phyloP scores from a whole-genome alignment of 1,140 invertebrate species.

The Drosophila saltans region DNA sequence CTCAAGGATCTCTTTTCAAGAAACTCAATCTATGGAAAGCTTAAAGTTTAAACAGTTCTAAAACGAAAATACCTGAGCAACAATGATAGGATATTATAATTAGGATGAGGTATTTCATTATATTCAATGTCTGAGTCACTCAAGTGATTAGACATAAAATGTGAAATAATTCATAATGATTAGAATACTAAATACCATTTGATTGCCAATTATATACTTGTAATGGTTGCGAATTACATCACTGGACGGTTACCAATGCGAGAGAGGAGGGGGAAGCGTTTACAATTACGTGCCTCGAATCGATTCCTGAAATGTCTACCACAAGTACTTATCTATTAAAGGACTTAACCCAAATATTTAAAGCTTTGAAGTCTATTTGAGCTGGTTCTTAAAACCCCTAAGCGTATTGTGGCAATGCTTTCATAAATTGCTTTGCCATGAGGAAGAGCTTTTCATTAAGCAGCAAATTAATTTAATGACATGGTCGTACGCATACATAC shows the following conservation, averaged over 20 bases:
- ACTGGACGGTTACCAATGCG: too few species aligned
- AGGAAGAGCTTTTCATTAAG: constrained; percentile 54
- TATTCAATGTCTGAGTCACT: too few species aligned
- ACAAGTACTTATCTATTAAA: neutral
- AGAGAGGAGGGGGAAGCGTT: neutral
- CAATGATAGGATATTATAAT: too few species aligned
- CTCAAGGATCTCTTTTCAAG: constrained; percentile 9
- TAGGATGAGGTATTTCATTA: too few species aligned
- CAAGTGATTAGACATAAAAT: too few species aligned
- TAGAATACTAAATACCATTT: too few species aligned
- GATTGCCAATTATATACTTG: too few species aligned
- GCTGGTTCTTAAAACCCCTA: constrained; percentile 1
- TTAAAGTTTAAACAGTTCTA: too few species aligned
- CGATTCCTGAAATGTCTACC: neutral
- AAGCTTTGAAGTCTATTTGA: neutral
- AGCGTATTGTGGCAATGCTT: constrained; percentile 50
- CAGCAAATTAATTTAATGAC: constrained; percentile 69
- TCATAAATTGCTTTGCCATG: constrained; percentile 27
- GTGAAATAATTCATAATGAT: too few species aligned
- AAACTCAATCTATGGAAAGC: too few species aligned
- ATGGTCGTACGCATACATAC: constrained; percentile 22
- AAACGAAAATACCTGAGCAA: too few species aligned
- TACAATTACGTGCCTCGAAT: constrained; percentile 11
- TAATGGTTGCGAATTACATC: too few species aligned
- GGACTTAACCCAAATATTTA: constrained; percentile 12